Percentiles rank a stretch among this genome's conserved stretches.
Evolutionary conservation across 2,888 invertebrate species (phyloP).

Genomic region (Cepaea hortensis): DNA sequence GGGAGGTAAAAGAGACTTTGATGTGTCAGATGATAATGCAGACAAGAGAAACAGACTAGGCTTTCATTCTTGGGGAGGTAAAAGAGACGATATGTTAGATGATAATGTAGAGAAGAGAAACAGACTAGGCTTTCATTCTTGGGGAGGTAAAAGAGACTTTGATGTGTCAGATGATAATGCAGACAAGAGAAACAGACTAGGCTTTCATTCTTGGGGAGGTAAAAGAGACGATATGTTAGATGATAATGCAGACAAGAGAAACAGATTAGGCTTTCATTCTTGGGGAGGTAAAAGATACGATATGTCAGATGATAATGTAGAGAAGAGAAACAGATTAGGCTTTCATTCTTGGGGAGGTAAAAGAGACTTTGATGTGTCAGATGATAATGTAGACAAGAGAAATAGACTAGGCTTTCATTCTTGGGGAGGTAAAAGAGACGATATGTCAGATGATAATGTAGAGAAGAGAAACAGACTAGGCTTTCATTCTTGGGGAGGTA

Average conservation of each 20-base stretch:
- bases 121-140: conserved; percentile 12
- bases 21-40: background rate
- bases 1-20: conserved; percentile 22
- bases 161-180: background rate
- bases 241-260: background rate
- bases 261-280: background rate
- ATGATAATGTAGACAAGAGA: background rate
- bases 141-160: conserved; percentile 9
- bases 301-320: background rate
- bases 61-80: conserved; percentile 31
- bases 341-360: background rate
- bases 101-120: background rate
- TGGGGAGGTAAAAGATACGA: conserved; percentile 1
- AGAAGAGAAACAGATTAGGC: background rate
- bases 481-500: conserved; percentile 18
- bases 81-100: background rate
- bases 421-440: background rate
- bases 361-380: background rate
- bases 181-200: background rate
- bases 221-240: too few relatives aligned
- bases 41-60: conserved; percentile 5
- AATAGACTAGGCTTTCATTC: conserved; percentile 9
- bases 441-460: background rate
- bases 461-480: conserved; percentile 2
- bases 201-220: too few relatives aligned